Evolutionary conservation across 2,113 vertebrate species (phyloP), one percentile per base, ranked within the genome.

Genomic region (Epinephelus cyanopodus): DNA sequence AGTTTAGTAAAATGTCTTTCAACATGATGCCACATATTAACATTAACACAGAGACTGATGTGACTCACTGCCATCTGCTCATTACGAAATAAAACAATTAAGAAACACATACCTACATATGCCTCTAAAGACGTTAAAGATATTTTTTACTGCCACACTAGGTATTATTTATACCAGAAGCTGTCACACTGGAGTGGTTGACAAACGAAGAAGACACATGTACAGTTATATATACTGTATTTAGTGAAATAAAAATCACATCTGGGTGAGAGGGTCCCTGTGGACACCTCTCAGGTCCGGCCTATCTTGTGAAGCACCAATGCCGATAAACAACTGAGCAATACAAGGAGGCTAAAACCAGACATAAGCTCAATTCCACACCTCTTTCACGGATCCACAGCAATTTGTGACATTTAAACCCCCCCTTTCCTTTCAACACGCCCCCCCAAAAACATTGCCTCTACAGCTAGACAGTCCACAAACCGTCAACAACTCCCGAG

Each of bases 401-500:
- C 23, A 33, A 66, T 63, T 39, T 71, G 27, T 29, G 42, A 57
- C 65, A 66, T 72, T 66, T 61, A 66, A 79, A 76, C 61, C 25
- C 52, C 19, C 62, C 29, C 29, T 5, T 74, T 62, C 42, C 52
- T 48, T 66, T 73, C 18, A 56, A n/a, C 39, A 42, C 39, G 2
- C 25, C 23, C 8, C 27, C 15, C 23, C 29, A 23, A 65, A 62
- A 66, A 72, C 10, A 33, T 19, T 39, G 48, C 37, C 65, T 45
- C 65, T 63, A n/a, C 62, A 74, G 18, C 21, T 63, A 79, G 54
- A 72, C 74, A 50, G 48, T 53, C 25, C 2, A 71, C 57, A 64
- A 77, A 72, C 79, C 81, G 53, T 86, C 61, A 84, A 80, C 79
- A 88, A 77, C 72, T 56, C 37, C 65, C 27, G 33, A 54, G 73